Evolutionary conservation across 2,797 vertebrate genomes (phyloP), one percentile per base, ranked within the genome.

Genomic region (Poeciliopsis turneri): DNA sequence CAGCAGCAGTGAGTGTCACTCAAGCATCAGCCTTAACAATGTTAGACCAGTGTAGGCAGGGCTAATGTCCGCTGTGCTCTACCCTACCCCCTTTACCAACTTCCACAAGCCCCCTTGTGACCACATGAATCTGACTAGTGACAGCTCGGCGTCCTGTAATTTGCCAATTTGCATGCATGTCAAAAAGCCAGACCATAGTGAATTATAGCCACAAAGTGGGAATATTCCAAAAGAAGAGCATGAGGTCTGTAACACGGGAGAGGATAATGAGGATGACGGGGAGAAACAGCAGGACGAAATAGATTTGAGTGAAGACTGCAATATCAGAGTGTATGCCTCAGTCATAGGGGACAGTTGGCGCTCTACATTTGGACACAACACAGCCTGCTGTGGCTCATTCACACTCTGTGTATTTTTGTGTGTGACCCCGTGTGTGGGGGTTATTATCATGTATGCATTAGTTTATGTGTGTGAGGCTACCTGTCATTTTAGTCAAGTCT

Each of bases 141-240:
- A 95, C 93, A 94, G 94, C 90, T 92, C 90, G 89, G 88, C 93
- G 77, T 95, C 93, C 94, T 92, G 86, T 95, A 93, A 94, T 96
- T 96, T 94, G 92, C 93, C 93, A 92, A 96, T 96, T 96, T 96
- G 92, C 94, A 94, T 89, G 96, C 94, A 92, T 95, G 96, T 96
- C 89, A 91, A 90, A 93, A 95, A 96, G 93, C 93, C 93, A 84
- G 87, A 93, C 94, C 75, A 82, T 86, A 86, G 89, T 92, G 78
- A 94, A 94, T 93, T 93, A 78, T 78, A 89, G 92, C 89, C 95
- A 94, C 94, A 95, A 95, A 96, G 93, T 91, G 83, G 82, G 88
- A 94, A 94, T 93, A 84, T 88, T 89, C 92, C 85, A 18, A 90
- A 82, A 93, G 86, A 87, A 89, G 90, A 88, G 88, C 80, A 88